Evolutionary conservation across 1,140 invertebrate genomes (phyloP).

Genomic region (Phortica variegata): DNA sequence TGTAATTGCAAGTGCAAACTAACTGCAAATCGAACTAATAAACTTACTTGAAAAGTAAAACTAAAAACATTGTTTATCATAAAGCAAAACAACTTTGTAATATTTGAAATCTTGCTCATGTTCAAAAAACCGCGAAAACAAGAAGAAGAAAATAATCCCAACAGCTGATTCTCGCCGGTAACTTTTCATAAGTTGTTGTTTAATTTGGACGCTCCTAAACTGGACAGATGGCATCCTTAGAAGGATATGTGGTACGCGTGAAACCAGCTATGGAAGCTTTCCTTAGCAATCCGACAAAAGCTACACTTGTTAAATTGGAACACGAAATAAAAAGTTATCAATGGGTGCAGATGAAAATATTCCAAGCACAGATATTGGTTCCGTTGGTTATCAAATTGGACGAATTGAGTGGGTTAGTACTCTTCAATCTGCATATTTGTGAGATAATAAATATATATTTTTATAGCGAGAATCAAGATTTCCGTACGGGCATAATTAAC

Average conservation of each 20-base stretch:
- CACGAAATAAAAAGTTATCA: conserved; percentile 36
- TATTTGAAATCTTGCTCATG: too few species aligned
- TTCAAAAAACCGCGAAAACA: too few species aligned
- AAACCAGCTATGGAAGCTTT: conserved; percentile 46
- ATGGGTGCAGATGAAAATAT: conserved; percentile 40
- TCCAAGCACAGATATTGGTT: conserved; percentile 41
- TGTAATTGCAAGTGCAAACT: too few species aligned
- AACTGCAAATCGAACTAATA: too few species aligned
- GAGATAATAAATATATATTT: not conserved
- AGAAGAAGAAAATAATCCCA: too few species aligned
- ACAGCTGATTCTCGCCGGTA: too few species aligned
- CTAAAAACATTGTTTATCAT: too few species aligned
- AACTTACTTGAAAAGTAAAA: too few species aligned
- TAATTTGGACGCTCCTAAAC: too few species aligned
- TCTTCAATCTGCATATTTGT: not conserved
- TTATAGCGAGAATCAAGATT: conserved; percentile 35
- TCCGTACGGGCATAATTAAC: conserved; percentile 35
- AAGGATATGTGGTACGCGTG: conserved; percentile 54
- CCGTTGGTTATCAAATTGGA: conserved; percentile 45
- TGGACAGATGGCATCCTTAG: conserved; percentile 38
- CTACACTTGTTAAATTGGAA: conserved; percentile 27
- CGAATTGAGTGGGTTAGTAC: conserved; percentile 34
- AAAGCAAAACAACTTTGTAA: too few species aligned
- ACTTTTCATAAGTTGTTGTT: too few species aligned
- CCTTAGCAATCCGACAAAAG: conserved; percentile 30